These are phyloP conservation scores for Acleris cristana DNA, from an alignment of 2,888 invertebrate genomes.

Conservation along the genomic window DNA sequence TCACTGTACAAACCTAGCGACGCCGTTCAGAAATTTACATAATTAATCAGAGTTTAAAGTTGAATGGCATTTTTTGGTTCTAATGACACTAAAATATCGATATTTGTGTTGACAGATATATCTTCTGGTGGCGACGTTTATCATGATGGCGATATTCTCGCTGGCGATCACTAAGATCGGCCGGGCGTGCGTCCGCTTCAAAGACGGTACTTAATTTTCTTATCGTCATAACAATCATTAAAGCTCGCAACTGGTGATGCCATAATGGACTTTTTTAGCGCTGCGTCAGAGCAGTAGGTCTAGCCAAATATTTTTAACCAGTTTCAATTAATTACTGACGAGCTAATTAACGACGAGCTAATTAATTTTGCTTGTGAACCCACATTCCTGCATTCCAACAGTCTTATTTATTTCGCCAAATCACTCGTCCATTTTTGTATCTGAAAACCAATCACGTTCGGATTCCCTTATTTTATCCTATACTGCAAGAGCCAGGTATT, in stretches of 20 bases:
- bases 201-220: conserved; percentile 56
- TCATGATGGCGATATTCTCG: conserved; percentile 60
- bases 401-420: neutral
- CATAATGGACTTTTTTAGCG: too few relatives aligned
- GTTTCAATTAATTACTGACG: too few relatives aligned
- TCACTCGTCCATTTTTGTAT: conserved; percentile 9
- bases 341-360: too few relatives aligned
- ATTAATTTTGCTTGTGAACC: too few relatives aligned
- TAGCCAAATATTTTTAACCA: too few relatives aligned
- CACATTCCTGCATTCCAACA: too few relatives aligned
- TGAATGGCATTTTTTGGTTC: too few relatives aligned
- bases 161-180: conserved; percentile 66
- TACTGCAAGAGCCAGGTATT: conserved; percentile 5
- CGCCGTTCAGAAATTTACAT: too few relatives aligned
- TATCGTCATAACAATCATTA: neutral
- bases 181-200: conserved; percentile 64
- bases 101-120: conserved; percentile 58
- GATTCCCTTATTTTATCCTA: conserved; percentile 5
- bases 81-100: neutral
- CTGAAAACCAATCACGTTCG: conserved; percentile 19
- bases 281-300: too few relatives aligned
- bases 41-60: too few relatives aligned
- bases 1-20: too few relatives aligned
- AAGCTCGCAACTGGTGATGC: too few relatives aligned
- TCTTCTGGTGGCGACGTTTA: conserved; percentile 67